Percentiles rank a stretch among this genome's conserved stretches.
Conservation (phyloP, 1,140 invertebrate species). For the Drosophila athabasca region DNA sequence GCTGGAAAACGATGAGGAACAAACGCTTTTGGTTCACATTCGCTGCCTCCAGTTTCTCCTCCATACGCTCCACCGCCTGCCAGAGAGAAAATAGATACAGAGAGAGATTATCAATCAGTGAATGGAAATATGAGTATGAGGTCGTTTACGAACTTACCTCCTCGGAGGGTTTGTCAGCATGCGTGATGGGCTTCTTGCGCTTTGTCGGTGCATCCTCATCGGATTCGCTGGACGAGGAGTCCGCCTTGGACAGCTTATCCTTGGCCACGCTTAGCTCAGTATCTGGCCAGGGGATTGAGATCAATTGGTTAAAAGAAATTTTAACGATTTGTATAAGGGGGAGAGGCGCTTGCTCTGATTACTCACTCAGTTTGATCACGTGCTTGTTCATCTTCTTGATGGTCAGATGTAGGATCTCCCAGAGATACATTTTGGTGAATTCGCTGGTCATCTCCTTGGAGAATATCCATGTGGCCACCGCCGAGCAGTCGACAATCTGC, state of each 20-base stretch:
- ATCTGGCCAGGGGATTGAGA: conserved; percentile 77
- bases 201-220: conserved; percentile 87
- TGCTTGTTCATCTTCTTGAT: conserved; percentile 99
- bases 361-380: conserved; percentile 91
- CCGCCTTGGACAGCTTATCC: conserved; percentile 91
- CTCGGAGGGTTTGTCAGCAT: conserved; percentile 91
- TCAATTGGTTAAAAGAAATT: no score
- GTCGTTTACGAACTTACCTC: conserved; percentile 84
- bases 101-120: neutral
- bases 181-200: conserved; percentile 86
- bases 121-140: neutral
- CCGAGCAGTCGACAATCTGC: conserved; percentile 97
- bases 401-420: conserved; percentile 98
- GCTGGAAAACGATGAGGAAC: conserved; percentile 98
- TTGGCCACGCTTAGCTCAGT: conserved; percentile 93
- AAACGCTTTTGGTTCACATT: conserved; percentile 98
- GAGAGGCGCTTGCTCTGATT: no score
- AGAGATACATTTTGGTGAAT: conserved; percentile 98
- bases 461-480: conserved; percentile 99
- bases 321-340: neutral
- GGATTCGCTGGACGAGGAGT: conserved; percentile 90
- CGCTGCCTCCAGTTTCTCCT: conserved; percentile 96
- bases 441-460: conserved; percentile 97
- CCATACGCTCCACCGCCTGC: conserved; percentile 95
- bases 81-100: neutral